phyloP scores from a whole-genome alignment of 2,797 vertebrate species.

The Oreochromis mossambicus region DNA sequence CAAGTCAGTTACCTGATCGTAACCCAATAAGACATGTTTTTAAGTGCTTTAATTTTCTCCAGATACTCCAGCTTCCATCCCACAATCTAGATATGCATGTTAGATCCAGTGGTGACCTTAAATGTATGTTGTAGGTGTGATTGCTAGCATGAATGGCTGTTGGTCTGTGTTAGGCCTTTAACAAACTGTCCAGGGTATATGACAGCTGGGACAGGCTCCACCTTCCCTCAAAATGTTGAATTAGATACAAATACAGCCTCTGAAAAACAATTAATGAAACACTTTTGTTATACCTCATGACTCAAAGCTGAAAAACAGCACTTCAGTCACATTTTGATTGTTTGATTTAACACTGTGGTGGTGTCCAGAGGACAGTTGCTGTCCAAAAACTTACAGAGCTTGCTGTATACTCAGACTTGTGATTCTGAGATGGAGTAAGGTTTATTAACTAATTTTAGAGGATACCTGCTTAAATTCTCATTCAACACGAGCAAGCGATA shows the following conservation, averaged over 20 bases:
- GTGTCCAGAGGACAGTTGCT: neutral
- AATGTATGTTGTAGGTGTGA: neutral
- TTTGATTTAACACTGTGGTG: neutral
- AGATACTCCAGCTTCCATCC: neutral
- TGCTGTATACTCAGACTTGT: neutral
- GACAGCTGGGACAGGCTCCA: neutral
- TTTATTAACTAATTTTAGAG: neutral
- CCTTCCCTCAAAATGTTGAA: neutral
- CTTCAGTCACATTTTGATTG: neutral
- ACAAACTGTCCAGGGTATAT: neutral
- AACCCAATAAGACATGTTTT: neutral
- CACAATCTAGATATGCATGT: neutral
- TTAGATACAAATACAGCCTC: neutral
- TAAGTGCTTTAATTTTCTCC: neutral
- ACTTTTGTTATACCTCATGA: neutral
- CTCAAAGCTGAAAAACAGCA: neutral
- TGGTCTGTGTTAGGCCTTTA: neutral
- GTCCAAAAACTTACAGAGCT: neutral
- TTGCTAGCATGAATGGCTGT: neutral
- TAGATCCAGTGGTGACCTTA: neutral
- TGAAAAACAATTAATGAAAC: neutral
- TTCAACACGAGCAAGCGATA: neutral
- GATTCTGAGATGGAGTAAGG: neutral
- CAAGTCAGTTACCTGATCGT: neutral
- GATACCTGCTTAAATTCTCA: neutral